Conservation (phyloP, 2,888 invertebrate species). For the Euproctis similis region DNA sequence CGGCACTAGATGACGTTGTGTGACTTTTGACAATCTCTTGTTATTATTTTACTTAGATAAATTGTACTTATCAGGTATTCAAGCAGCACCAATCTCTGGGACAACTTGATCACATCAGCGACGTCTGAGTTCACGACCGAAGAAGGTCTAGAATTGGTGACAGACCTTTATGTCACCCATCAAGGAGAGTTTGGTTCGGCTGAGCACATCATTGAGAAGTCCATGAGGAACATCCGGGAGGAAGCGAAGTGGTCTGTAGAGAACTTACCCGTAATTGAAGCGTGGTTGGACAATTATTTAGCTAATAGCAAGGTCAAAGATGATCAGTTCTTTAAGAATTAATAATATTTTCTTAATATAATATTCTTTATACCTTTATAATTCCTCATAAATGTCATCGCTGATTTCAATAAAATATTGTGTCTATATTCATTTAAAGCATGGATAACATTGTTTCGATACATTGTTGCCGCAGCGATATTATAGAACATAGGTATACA, state of each 20-base stretch:
- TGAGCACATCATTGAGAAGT: constrained; percentile 83
- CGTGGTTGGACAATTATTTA: constrained; percentile 77
- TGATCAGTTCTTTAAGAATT: constrained; percentile 27
- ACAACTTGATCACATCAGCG: constrained; percentile 82
- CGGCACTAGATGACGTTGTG: too few relatives aligned
- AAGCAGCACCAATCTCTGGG: constrained; percentile 84
- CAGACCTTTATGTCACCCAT: constrained; percentile 77
- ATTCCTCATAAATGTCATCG: neutral
- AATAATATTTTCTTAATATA: constrained; percentile 9
- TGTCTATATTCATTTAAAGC: too few relatives aligned
- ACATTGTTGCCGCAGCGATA: too few relatives aligned
- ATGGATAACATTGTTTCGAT: too few relatives aligned
- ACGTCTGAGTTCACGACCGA: constrained; percentile 85
- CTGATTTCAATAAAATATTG: too few relatives aligned
- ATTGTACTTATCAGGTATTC: constrained; percentile 78
- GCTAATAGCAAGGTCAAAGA: constrained; percentile 34
- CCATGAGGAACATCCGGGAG: constrained; percentile 82
- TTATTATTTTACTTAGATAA: too few relatives aligned
- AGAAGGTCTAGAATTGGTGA: constrained; percentile 82
- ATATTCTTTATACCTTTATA: constrained; percentile 4
- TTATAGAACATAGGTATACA: too few relatives aligned
- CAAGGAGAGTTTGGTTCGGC: constrained; percentile 83
- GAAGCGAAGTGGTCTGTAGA: constrained; percentile 86
- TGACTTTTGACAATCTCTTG: too few relatives aligned
- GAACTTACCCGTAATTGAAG: constrained; percentile 83